Conservation (phyloP, 2,888 invertebrate genomes). For the Temnothorax ravouxi region DNA sequence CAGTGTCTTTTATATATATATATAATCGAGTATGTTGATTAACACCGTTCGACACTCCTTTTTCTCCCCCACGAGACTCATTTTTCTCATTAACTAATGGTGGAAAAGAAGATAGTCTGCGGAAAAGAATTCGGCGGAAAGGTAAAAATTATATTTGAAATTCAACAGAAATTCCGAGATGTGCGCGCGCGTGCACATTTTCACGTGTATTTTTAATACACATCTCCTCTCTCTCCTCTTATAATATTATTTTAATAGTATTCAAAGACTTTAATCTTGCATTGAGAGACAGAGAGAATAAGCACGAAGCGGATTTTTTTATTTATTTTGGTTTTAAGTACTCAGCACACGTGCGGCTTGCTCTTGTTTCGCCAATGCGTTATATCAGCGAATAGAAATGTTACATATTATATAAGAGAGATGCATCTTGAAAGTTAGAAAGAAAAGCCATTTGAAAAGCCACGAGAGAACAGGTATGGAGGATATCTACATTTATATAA, state of each 20-base stretch:
- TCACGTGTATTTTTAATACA: not conserved
- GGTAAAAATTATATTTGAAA: not conserved
- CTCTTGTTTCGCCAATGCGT: not conserved
- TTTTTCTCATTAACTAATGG: not conserved
- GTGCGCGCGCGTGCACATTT: not conserved
- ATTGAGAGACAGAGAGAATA: not conserved
- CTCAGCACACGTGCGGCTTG: not conserved
- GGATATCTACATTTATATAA: slow-evolving; percentile 49
- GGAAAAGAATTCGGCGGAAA: not conserved
- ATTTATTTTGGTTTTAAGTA: not conserved
- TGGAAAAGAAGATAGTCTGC: too few relatives aligned
- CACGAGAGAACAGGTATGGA: not conserved
- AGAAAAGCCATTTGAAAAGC: slow-evolving; percentile 41
- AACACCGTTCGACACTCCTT: not conserved
- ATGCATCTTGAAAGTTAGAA: slow-evolving; percentile 29
- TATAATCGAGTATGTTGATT: not conserved
- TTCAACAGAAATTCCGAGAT: not conserved
- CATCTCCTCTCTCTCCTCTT: too few relatives aligned
- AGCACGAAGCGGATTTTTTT: not conserved
- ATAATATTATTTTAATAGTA: not conserved
- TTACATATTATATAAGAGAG: not conserved
- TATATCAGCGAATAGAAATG: slow-evolving; percentile 22
- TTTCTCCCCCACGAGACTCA: not conserved
- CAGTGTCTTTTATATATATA: not conserved
- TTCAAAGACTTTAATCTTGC: not conserved